phyloP scores from a whole-genome alignment of 2,888 invertebrate species.

The Molorchus minor region DNA sequence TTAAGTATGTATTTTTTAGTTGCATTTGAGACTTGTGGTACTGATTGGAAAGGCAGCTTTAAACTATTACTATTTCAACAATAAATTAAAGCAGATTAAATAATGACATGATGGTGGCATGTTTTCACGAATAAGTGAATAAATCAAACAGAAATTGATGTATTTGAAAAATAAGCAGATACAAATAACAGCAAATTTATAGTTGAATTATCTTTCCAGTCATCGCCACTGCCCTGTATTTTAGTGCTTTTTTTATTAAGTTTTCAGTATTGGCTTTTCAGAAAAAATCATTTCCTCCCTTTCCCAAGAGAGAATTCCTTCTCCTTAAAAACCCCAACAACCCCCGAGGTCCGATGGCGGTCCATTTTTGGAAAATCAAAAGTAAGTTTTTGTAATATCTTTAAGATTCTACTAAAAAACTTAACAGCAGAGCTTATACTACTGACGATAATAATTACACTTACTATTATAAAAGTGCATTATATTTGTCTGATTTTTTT shows the following conservation, averaged over 20 bases:
- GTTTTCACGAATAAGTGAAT: too few species aligned
- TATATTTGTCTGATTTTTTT: not conserved
- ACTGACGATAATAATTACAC: conserved; percentile 1
- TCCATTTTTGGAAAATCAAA: conserved; percentile 35
- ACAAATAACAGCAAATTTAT: too few species aligned
- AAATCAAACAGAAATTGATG: too few species aligned
- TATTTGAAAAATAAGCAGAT: too few species aligned
- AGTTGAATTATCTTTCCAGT: too few species aligned
- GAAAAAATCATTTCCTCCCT: conserved; percentile 35
- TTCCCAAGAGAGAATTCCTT: conserved; percentile 31
- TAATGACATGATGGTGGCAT: too few species aligned
- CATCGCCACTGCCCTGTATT: conserved; percentile 15
- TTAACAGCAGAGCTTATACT: not conserved
- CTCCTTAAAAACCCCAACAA: conserved; percentile 30
- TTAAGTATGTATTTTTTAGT: conserved; percentile 64
- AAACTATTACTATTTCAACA: too few species aligned
- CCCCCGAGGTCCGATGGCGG: conserved; percentile 35
- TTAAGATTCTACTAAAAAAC: not conserved
- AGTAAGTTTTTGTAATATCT: conserved; percentile 32
- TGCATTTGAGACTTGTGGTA: conserved; percentile 10
- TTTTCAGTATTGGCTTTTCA: conserved; percentile 32
- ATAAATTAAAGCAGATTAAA: too few species aligned
- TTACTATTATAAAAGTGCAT: not conserved
- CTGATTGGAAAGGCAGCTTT: conserved; percentile 14
- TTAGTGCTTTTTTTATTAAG: conserved; percentile 22